Evolutionary conservation across 2,888 invertebrate genomes (phyloP).

Genomic region (Parthenolecanium corni): DNA sequence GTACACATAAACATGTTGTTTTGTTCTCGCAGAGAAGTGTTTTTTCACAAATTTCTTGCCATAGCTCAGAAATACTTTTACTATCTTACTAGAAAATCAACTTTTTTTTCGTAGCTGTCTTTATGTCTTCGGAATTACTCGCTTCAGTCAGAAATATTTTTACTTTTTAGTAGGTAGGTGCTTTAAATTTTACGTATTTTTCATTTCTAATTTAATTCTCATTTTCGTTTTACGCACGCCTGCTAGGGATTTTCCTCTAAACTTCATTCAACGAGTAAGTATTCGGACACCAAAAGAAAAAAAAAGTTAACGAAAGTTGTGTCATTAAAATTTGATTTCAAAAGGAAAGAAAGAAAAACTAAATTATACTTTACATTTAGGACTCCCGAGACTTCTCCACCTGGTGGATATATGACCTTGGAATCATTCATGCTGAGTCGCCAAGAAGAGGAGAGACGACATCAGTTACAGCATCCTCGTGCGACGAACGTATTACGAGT

Average conservation of each 20-base stretch:
- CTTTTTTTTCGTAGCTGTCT: no score
- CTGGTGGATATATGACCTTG: constrained; percentile 55
- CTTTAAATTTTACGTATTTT: no score
- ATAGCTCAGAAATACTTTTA: no score
- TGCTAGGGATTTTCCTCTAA: constrained; percentile 5
- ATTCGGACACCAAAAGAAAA: background rate
- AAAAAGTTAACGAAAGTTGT: background rate
- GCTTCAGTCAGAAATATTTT: no score
- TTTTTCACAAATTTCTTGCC: no score
- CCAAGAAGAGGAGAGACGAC: constrained; percentile 57
- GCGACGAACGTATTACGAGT: constrained; percentile 26
- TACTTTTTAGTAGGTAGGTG: no score
- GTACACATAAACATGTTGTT: no score
- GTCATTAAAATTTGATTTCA: background rate
- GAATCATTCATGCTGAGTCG: constrained; percentile 68
- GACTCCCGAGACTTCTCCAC: constrained; percentile 40
- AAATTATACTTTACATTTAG: background rate
- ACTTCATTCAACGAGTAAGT: constrained; percentile 9
- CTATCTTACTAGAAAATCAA: no score
- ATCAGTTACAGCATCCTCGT: constrained; percentile 33
- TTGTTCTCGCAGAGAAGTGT: no score
- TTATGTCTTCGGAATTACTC: no score
- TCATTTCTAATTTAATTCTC: no score
- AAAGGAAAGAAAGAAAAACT: no score
- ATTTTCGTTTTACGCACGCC: background rate